Base-by-base conservation (phyloP, 2,888 invertebrate genomes). In the Iselma pallidipennis region DNA sequence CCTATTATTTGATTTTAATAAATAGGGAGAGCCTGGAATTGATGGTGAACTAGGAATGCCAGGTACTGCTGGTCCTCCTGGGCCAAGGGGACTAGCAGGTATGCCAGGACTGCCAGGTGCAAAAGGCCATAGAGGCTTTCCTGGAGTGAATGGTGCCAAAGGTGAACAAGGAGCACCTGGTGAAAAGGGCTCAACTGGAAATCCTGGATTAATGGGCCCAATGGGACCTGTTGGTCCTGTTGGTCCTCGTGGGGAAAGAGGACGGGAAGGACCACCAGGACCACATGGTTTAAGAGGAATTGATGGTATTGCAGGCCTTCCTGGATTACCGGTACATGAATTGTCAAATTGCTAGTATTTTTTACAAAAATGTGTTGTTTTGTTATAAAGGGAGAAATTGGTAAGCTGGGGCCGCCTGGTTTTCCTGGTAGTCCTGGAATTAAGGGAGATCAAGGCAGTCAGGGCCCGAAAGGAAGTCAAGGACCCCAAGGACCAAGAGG, bases 371-470 rank as follows among this genome's bases (percentile, higher is more conserved):
- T 59, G 52, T 53, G 51, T 52, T 21, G 33, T 52, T 16, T 31
- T 61, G 55, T 19, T 66, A 79, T 77, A 2, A 66, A 91, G 88
- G 95, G 95, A 33, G 85, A 89, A 26, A 82, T 89, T 54, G 95
- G 95, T 1, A 94, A 94, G 82, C 84, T 91, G 19, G 95, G 95
- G 2, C 83, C 92, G 14, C 92, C 94, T 23, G 95, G 95, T 2
- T 92, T 94, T 75, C 91, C 93, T 6, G 95, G 95, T 28, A 85
- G 85, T 65, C 89, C 91, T 23, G 95, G 95, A 2, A 82, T 87
- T 31, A 94, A 94, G 82, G 94, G 94, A 12, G 93, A 94, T 79
- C 86, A 86, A 81, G 94, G 94, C 21, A 74, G 84, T 53, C 78
- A 81, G 59, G 94, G 94, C 0, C 88, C 91, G 0, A 92, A 92